Conservation (phyloP, 2,797 vertebrate species). For the Emydoidea blandingii region DNA sequence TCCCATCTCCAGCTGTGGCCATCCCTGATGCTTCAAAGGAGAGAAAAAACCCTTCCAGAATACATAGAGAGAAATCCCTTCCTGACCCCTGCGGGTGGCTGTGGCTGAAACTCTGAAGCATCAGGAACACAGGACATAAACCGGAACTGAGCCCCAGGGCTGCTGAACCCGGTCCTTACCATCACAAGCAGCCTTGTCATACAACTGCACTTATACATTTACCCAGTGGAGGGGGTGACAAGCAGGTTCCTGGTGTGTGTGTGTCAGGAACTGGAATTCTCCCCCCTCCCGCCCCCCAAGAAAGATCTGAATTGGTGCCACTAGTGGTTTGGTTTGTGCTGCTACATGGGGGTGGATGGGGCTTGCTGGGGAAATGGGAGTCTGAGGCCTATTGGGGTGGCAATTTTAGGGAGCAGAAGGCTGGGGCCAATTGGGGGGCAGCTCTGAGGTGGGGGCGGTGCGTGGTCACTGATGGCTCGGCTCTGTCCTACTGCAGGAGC, state of each 20-base stretch:
- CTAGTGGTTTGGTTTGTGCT: neutral
- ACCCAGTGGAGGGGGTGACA: neutral
- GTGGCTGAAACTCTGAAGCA: too few relatives aligned
- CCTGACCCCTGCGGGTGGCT: too few relatives aligned
- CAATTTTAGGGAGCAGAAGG: neutral
- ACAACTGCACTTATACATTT: neutral
- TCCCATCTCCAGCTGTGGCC: too few relatives aligned
- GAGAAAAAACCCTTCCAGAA: too few relatives aligned
- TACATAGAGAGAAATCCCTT: too few relatives aligned
- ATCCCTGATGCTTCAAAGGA: too few relatives aligned
- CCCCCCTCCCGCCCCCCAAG: neutral
- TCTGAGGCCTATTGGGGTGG: neutral
- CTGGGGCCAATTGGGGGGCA: neutral
- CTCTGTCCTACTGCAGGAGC: conserved; percentile 62
- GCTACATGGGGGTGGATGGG: neutral
- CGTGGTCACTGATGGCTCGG: neutral
- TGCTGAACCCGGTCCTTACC: neutral
- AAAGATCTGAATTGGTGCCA: neutral
- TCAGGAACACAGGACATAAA: neutral
- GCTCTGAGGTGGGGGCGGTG: fast-evolving
- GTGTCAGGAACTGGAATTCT: neutral
- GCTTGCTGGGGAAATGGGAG: neutral
- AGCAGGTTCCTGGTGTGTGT: neutral
- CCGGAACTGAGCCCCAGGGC: neutral
- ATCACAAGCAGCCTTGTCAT: neutral